Evolutionary conservation across 2,888 invertebrate species (phyloP).

Genomic region (Agonopterix arenella): DNA sequence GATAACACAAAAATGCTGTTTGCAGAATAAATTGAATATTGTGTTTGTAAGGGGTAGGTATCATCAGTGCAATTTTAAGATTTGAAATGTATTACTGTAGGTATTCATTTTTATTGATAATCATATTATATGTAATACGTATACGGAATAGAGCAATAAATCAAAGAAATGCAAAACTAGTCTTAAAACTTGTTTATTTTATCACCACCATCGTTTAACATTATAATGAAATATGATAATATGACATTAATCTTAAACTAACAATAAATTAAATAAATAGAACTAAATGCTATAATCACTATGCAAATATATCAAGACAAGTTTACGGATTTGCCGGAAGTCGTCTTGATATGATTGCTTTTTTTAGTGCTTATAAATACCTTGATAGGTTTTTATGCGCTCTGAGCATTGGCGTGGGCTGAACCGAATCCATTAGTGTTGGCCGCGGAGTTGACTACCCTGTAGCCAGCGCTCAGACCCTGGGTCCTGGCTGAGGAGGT

Average conservation of each 20-base stretch:
- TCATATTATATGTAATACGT: background rate
- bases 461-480: constrained; percentile 39
- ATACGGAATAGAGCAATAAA: background rate
- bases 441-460: constrained; percentile 44
- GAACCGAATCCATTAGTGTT: constrained; percentile 41
- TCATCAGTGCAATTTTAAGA: background rate
- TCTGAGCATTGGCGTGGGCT: constrained; percentile 48
- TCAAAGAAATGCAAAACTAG: background rate
- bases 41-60: background rate
- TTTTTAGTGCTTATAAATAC: constrained; percentile 7
- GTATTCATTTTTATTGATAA: background rate
- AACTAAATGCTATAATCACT: constrained; percentile 17
- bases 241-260: background rate
- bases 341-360: constrained; percentile 67
- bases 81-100: background rate
- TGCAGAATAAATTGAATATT: background rate
- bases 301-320: constrained; percentile 69
- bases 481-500: constrained; percentile 40
- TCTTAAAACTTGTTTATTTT: constrained; percentile 12
- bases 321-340: constrained; percentile 36
- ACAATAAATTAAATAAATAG: constrained; percentile 32
- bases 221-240: background rate
- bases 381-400: constrained; percentile 24
- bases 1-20: background rate
- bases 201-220: constrained; percentile 5